phyloP scores from a whole-genome alignment of 2,113 vertebrate genomes.

The Burhinus oedicnemus region DNA sequence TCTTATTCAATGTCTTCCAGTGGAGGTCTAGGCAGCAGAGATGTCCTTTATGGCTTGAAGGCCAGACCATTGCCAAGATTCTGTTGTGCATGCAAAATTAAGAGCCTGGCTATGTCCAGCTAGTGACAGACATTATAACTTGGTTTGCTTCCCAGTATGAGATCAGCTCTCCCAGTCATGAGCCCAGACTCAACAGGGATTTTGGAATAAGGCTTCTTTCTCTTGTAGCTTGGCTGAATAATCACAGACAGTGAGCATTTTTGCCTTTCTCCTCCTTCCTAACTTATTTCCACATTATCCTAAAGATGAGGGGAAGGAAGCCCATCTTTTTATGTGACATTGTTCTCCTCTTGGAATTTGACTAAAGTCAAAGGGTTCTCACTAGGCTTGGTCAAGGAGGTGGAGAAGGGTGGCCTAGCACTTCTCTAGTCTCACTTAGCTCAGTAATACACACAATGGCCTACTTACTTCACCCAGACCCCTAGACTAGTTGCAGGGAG shows the following conservation, averaged over 20 bases:
- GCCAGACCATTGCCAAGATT: not conserved
- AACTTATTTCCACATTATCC: not conserved
- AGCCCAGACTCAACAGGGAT: not conserved
- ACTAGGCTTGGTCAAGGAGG: not conserved
- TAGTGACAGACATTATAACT: not conserved
- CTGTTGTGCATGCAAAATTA: not conserved
- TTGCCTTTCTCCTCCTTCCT: not conserved
- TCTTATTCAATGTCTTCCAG: not conserved
- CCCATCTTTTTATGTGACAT: not conserved
- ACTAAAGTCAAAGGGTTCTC: not conserved
- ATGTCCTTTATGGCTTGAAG: not conserved
- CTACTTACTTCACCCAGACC: not conserved
- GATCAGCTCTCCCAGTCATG: not conserved
- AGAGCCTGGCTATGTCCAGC: not conserved
- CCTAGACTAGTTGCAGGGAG: not conserved
- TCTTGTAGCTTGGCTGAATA: not conserved
- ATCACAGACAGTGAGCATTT: not conserved
- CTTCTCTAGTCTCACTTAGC: not conserved
- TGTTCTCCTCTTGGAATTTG: not conserved
- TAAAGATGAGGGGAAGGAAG: not conserved
- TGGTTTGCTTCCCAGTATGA: not conserved
- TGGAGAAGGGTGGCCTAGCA: not conserved
- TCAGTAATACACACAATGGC: not conserved
- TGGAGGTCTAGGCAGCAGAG: not conserved
- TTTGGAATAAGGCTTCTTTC: not conserved